Evolutionary conservation across 2,113 vertebrate genomes (phyloP), one percentile per base, ranked within the genome.

Genomic region (Epinephelus lanceolatus): DNA sequence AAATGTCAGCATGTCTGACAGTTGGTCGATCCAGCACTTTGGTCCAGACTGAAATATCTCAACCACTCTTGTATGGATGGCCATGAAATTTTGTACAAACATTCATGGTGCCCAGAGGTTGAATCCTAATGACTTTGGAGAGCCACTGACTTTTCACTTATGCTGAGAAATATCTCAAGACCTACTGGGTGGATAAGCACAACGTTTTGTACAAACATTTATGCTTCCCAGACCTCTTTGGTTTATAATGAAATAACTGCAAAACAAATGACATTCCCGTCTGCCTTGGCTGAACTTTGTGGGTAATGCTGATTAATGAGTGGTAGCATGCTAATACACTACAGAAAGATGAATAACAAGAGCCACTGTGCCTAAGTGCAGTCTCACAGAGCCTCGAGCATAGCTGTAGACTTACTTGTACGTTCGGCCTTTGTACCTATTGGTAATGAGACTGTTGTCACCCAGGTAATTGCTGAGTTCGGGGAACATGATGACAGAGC

Each of bases 361-460:
- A 17, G n/a, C 6, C 42, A 47, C n/a, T 25, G 6, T 52, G 49
- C 13, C 37, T 68, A 14, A 69, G 30, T 9, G 14, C 15, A 30
- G 40, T 9, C 15, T 57, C 37, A 60, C 55, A 59, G 14, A 25
- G 55, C 23, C 5, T 6, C 33, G 33, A 37, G 9, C 30, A 14
- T 55, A 37, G 19, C 45, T 30, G 45, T 45, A 9, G 42, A 52
- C 23, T 10, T 1, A 3, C 47, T 69, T 69, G 33, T 57, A 18
- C 7, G 10, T 23, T 23, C 18, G 37, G 53, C 37, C 21, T 55
- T 55, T 57, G 9, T 18, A 7, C 27, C 12, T 15, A 4, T 66
- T 25, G 15, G 19, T 87, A 53, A 63, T 68, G 40, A 30, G 37
- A 45, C 42, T 45, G 42, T 63, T 76, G 40, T 62, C 61, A 57